Evolutionary conservation across 1,140 invertebrate genomes (phyloP).

Genomic region (Adoxophyes honmai): DNA sequence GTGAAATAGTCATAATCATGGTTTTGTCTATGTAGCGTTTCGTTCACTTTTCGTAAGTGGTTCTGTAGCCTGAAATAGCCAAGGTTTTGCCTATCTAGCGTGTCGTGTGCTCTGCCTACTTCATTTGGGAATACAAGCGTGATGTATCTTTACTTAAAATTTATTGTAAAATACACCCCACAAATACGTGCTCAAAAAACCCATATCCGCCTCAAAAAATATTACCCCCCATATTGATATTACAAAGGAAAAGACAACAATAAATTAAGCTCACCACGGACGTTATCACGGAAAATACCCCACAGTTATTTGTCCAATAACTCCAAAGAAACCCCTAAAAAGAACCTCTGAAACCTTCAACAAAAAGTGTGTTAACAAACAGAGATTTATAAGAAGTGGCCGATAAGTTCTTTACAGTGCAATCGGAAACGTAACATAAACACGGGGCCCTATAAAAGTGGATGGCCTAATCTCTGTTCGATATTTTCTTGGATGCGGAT

Average conservation of each 20-base stretch:
- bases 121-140: too few relatives aligned
- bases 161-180: too few relatives aligned
- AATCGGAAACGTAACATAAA: conserved; percentile 64
- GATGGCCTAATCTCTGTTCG: conserved; percentile 73
- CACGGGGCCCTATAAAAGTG: conserved; percentile 72
- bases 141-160: too few relatives aligned
- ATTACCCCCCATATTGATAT: not conserved
- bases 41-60: too few relatives aligned
- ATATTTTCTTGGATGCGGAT: conserved; percentile 71
- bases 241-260: conserved; percentile 16
- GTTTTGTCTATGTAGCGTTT: too few relatives aligned
- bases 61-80: too few relatives aligned
- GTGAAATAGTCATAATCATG: too few relatives aligned
- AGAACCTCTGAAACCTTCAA: conserved; percentile 9
- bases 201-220: not conserved
- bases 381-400: conserved; percentile 66
- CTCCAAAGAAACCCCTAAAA: conserved; percentile 13
- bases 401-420: conserved; percentile 58
- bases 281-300: conserved; percentile 16
- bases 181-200: too few relatives aligned
- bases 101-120: too few relatives aligned
- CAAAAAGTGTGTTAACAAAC: conserved; percentile 71
- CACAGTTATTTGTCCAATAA: conserved; percentile 23
- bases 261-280: conserved; percentile 17
- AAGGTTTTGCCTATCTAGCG: too few relatives aligned